Evolutionary conservation across 1,140 invertebrate genomes (phyloP), one percentile per base, ranked within the genome.

Genomic region (Acromyrmex echinatior): DNA sequence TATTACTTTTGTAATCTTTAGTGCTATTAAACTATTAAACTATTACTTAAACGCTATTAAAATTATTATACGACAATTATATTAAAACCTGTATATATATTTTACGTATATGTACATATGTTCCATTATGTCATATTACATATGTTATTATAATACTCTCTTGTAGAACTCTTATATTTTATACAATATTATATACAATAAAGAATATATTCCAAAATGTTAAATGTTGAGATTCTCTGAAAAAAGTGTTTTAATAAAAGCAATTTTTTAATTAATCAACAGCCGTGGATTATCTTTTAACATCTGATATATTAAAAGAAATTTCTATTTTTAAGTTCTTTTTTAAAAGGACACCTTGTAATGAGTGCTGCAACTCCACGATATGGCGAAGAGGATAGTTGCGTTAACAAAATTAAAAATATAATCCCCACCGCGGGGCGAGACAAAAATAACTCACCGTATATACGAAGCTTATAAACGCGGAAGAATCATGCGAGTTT

Each of bases 391-490:
- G 12, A 58, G 6, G 45, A 10, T 49, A 74, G 31, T 14, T 25
- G 10, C 70, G 56, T 84, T 84, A 84, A 84, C 56, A 63, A 76
- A 84, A 84, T 84, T 84, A 84, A 84, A 84, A 84, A 84, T 62
- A 76, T 84, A 84, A 84, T 74, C 56, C 25, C 28, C 35, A 25
- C 70, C 56, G 39, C 14, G n/a, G 21, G 31, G 21, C 49, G 16
- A 49, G 68, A 63, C 63, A 28, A 76, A 84, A 76, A 84, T 84
- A 84, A 84, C 80, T 76, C 51, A 76, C 80, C 80, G 28, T 76
- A 49, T 60, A 82, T 74, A 76, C 5, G 70, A 76, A 84, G 56
- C 45, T 84, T 84, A 84, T 62, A 62, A 63, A 84, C 45, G 31
- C n/a, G 70, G 39, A 56, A 84, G 70, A 76, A 35, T 63, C 70